A percentile compares a stretch with the other conserved stretches of the same genome.
phyloP scores from a whole-genome alignment of 2,888 invertebrate species.

The Eupithecia insigniata region DNA sequence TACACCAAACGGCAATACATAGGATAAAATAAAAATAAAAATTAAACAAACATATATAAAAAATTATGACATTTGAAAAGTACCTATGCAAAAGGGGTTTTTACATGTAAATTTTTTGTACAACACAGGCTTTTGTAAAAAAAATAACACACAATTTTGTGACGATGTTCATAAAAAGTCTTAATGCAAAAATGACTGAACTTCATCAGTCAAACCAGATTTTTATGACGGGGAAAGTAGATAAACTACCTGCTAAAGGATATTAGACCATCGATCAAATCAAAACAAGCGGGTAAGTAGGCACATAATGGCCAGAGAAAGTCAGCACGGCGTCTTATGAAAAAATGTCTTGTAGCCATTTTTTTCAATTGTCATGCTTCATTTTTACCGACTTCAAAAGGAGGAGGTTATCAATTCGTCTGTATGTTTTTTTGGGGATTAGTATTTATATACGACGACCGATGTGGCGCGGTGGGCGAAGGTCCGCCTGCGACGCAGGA shows the following conservation, averaged over 20 bases:
- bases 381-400: too few relatives aligned
- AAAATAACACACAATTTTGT: neutral
- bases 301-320: slow-evolving; percentile 2
- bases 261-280: slow-evolving; percentile 29
- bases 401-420: too few relatives aligned
- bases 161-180: neutral
- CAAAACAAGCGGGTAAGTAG: neutral
- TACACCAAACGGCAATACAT: too few relatives aligned
- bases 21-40: too few relatives aligned
- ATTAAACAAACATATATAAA: too few relatives aligned
- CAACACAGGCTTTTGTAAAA: neutral
- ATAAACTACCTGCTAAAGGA: slow-evolving; percentile 29
- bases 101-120: neutral
- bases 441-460: too few relatives aligned
- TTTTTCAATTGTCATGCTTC: neutral
- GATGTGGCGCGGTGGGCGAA: too few relatives aligned
- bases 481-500: too few relatives aligned
- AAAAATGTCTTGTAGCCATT: neutral
- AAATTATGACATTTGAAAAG: too few relatives aligned
- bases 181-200: neutral
- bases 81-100: neutral
- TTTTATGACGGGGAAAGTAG: slow-evolving; percentile 36
- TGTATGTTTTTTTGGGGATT: too few relatives aligned
- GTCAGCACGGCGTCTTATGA: neutral
- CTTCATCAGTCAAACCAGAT: slow-evolving; percentile 25